phyloP scores from a whole-genome alignment of 2,888 invertebrate genomes.

The Molorchus minor region DNA sequence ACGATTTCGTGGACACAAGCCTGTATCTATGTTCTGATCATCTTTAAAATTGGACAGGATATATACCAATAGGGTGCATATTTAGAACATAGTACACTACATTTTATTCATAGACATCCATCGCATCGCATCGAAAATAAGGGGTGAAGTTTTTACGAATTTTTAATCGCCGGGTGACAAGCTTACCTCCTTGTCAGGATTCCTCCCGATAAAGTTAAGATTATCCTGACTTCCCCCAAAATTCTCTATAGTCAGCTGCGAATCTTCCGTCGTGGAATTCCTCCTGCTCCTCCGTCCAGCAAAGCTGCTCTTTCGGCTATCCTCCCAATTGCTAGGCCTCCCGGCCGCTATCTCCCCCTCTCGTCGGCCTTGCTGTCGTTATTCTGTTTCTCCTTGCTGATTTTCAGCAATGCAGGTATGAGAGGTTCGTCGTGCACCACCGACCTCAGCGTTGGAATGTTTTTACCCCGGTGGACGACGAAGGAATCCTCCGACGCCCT shows the following conservation, averaged over 20 bases:
- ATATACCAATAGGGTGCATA: no score
- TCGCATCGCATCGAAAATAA: no score
- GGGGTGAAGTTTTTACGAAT: no score
- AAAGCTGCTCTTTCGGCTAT: conserved; percentile 74
- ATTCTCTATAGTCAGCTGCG: conserved; percentile 90
- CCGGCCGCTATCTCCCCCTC: conserved; percentile 76
- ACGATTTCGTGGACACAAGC: no score
- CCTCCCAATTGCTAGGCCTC: conserved; percentile 87
- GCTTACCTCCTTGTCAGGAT: conserved; percentile 84
- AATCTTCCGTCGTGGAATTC: conserved; percentile 86
- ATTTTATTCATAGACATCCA: no score
- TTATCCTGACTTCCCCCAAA: conserved; percentile 93
- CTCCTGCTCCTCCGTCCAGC: conserved; percentile 86
- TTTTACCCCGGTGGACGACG: conserved; percentile 82
- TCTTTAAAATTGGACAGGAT: no score
- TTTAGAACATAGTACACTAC: no score
- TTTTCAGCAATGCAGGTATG: conserved; percentile 61
- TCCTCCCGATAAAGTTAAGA: conserved; percentile 82
- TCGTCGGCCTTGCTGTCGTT: conserved; percentile 75
- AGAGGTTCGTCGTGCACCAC: conserved; percentile 68
- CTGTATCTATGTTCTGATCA: no score
- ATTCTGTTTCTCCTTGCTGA: conserved; percentile 71
- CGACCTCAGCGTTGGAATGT: conserved; percentile 81
- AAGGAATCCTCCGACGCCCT: conserved; percentile 74
- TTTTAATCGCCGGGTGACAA: conserved; percentile 10